Evolutionary conservation across 2,113 vertebrate genomes (phyloP), one percentile per base, ranked within the genome.

Genomic region (Cyrtonyx montezumae): DNA sequence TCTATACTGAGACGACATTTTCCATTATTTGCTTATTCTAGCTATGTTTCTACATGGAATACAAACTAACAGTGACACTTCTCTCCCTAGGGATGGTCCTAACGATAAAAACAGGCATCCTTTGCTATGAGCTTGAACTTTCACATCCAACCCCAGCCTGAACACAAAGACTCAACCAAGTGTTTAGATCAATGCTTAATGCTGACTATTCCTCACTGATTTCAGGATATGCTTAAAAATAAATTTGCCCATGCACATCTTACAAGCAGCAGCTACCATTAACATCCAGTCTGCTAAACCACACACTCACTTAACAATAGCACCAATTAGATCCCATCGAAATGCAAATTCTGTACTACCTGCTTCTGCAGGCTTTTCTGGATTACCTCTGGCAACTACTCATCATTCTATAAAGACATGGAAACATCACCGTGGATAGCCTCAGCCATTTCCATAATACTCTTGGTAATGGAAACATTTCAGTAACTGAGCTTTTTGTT

Each of bases 1-100:
- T 85, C 53, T 61, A 43, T 8, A 43, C n/a, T 65, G 16, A 76
- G 55, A 43, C 46, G 68, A 48, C 80, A 90, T 93, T 78, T 93
- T 66, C 69, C 66, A 71, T 88, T 91, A 87, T 88, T 90, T 83
- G 58, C 61, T 86, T 95, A 80, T n/a, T 80, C 68, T 78, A 81
- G 86, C 65, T 78, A 91, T 40, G 36, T 71, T 22, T 71, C 56
- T 86, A 68, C 68, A 78, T 75, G 53, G 30, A 80, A 74, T 10
- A 74, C 40, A 88, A 91, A 90, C 62, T 87, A 93, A 63, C 66
- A 74, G 58, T 17, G 48, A 45, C 83, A 90, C 43, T 71, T 68
- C 36, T 65, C 73, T 86, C 92, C 78, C 61, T 58, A 67, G 53
- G 53, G 51, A 86, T 36, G 22, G 37, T 20, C 85, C 79, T 93